Conservation (phyloP, 2,113 vertebrate species). For the Mixornis gularis region DNA sequence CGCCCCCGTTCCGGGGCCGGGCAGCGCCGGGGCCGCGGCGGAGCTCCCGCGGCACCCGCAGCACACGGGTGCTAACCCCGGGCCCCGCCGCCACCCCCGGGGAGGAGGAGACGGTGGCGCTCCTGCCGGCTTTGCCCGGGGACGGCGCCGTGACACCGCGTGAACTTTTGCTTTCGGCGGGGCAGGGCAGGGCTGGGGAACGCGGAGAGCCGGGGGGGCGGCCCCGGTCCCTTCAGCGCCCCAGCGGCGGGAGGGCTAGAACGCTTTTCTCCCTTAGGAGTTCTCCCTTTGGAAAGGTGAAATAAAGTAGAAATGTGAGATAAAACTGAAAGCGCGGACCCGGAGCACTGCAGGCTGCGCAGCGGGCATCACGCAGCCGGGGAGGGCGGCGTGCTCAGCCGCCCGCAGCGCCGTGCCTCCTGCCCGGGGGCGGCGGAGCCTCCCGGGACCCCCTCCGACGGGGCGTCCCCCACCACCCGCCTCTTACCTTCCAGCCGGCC, state of each 20-base stretch:
- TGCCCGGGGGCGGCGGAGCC: background rate
- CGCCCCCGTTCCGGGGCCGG: background rate
- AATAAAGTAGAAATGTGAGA: background rate
- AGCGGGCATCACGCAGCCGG: background rate
- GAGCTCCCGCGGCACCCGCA: background rate
- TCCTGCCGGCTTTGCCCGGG: background rate
- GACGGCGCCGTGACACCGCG: conserved; percentile 2
- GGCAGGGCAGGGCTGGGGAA: background rate
- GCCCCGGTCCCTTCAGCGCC: background rate
- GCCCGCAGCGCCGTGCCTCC: background rate
- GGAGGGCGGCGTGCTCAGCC: background rate
- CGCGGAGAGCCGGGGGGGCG: background rate
- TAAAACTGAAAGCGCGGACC: background rate
- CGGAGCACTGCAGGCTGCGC: background rate
- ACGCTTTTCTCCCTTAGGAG: background rate
- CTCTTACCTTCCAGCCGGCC: conserved; percentile 92
- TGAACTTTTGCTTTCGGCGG: conserved; percentile 48
- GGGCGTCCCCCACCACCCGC: background rate
- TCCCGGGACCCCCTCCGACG: background rate
- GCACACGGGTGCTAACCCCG: background rate
- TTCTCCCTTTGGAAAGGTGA: background rate
- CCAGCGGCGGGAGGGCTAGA: background rate
- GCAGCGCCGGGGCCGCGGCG: background rate
- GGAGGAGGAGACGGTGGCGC: background rate
- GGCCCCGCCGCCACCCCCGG: background rate